Percentiles rank a stretch among this genome's conserved stretches.
These are phyloP conservation scores for Orycteropus afer DNA, from an alignment of 2,113 vertebrate genomes.

Conservation along the genomic window DNA sequence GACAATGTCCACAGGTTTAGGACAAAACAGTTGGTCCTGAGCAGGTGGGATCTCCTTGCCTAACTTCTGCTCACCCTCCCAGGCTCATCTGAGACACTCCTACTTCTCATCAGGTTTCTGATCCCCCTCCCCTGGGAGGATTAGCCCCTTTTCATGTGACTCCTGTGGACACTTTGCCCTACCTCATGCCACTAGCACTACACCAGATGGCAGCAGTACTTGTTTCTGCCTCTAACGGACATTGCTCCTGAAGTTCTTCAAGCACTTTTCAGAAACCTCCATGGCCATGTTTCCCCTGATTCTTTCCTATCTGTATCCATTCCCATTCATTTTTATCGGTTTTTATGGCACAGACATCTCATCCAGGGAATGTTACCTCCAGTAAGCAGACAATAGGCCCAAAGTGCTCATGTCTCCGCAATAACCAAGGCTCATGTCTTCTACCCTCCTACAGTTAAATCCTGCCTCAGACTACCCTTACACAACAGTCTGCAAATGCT, in stretches of 20 bases:
- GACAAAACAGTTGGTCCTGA: background rate
- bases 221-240: background rate
- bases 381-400: background rate
- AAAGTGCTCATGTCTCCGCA: background rate
- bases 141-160: background rate
- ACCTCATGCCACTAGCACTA: background rate
- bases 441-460: background rate
- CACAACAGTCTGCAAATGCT: background rate
- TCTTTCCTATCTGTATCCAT: background rate
- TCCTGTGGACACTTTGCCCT: background rate
- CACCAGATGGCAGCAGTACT: background rate
- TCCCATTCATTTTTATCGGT: background rate
- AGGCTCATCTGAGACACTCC: background rate
- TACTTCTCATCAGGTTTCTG: background rate
- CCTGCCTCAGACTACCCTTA: slow-evolving; percentile 26
- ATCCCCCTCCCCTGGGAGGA: background rate
- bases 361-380: background rate
- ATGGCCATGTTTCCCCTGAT: background rate
- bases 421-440: slow-evolving; percentile 40
- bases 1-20: background rate
- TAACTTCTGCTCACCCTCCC: background rate
- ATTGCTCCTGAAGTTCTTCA: background rate
- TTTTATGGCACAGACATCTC: background rate
- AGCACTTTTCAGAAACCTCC: background rate
- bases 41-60: background rate